Evolutionary conservation across 92 coral and sea anemone genomes (phyloP).

Genomic region (Palythoa grandiflora): DNA sequence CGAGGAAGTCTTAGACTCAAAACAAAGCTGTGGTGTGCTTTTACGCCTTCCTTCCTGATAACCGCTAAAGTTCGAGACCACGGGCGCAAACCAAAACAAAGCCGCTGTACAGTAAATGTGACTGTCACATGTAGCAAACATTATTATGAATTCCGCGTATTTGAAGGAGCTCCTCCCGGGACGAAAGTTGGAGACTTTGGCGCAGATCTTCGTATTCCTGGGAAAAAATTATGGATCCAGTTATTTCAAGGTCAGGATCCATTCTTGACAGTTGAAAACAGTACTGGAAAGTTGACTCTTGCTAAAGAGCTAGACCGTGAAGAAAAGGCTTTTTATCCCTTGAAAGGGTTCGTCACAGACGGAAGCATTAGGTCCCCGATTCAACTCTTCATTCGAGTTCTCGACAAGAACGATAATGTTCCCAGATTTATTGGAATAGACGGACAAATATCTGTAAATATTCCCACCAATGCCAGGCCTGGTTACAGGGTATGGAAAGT

Average conservation of each 20-base stretch:
- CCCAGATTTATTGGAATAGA: constrained; percentile 78
- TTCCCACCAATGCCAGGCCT: constrained; percentile 67
- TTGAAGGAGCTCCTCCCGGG: constrained; percentile 74
- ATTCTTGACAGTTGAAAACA: constrained; percentile 69
- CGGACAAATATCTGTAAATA: constrained; percentile 62
- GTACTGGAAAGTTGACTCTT: constrained; percentile 73
- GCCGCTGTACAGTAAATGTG: constrained; percentile 70
- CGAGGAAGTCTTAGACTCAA: constrained; percentile 74
- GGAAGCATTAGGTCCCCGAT: constrained; percentile 59
- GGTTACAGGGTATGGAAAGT: constrained; percentile 77
- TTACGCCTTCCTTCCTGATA: constrained; percentile 75
- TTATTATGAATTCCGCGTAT: constrained; percentile 70
- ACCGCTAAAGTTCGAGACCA: constrained; percentile 81
- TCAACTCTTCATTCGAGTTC: constrained; percentile 57
- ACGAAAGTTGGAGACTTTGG: constrained; percentile 69
- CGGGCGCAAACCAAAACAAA: constrained; percentile 74
- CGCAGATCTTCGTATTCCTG: constrained; percentile 62
- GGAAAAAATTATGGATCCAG: constrained; percentile 62
- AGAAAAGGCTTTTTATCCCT: constrained; percentile 46
- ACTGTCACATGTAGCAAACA: constrained; percentile 71
- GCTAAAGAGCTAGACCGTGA: constrained; percentile 85
- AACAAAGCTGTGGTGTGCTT: constrained; percentile 76
- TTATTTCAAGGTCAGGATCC: constrained; percentile 41
- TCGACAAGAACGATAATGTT: constrained; percentile 80
- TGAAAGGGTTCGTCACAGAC: constrained; percentile 72